These are phyloP conservation scores for Herminia tarsipennalis DNA, from an alignment of 2,888 invertebrate species.

Conservation along the genomic window DNA sequence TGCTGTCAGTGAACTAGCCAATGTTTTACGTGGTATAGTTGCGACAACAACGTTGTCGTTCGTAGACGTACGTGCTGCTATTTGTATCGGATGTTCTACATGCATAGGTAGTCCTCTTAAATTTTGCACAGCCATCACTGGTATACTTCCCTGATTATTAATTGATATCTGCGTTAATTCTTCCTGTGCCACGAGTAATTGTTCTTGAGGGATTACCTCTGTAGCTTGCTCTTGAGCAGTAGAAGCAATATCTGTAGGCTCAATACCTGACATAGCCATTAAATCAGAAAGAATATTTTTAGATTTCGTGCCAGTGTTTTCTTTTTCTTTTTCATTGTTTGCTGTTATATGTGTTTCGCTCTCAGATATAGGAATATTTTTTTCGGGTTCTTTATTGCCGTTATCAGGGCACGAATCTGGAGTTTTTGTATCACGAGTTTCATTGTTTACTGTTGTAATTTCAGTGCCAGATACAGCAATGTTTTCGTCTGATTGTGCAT, in stretches of 20 bases:
- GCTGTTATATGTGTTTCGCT: no score
- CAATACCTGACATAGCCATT: constrained; percentile 81
- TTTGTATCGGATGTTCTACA: no score
- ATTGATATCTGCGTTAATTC: no score
- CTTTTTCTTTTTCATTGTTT: constrained; percentile 5
- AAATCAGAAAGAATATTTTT: constrained; percentile 75
- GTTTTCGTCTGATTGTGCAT: not conserved
- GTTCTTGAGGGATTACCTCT: not conserved
- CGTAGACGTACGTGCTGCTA: not conserved
- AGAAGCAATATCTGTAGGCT: constrained; percentile 55
- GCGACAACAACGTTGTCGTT: not conserved
- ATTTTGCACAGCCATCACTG: no score
- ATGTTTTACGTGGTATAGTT: not conserved
- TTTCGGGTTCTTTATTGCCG: no score
- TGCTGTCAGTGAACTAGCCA: constrained; percentile 21
- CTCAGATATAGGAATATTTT: no score
- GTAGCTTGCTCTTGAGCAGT: constrained; percentile 9
- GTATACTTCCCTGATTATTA: no score
- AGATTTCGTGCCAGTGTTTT: constrained; percentile 30
- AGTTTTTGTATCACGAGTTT: no score
- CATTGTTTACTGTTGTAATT: not conserved
- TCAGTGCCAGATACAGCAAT: not conserved
- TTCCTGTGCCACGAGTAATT: no score
- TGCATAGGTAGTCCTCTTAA: no score
- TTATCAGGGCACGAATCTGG: no score